Conservation (phyloP, 1,140 invertebrate genomes). For the Pseudomyrmex cubaensis region DNA sequence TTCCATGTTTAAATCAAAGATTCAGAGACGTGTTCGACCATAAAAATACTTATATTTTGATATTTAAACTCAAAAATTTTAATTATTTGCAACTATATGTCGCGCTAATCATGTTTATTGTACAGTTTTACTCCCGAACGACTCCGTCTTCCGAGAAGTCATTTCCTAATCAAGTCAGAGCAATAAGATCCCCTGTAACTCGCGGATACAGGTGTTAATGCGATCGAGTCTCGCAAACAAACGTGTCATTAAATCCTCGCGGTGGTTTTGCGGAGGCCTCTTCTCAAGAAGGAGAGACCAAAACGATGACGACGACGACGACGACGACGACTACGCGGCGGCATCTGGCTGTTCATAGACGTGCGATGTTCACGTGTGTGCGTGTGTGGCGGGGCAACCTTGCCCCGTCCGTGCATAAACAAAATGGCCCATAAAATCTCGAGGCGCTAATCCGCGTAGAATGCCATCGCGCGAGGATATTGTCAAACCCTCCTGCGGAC, state of each 20-base stretch:
- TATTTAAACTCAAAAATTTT: too few species aligned
- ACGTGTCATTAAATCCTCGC: conserved; percentile 72
- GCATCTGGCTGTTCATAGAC: neutral
- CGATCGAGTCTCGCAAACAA: conserved; percentile 57
- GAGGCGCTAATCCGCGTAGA: conserved; percentile 81
- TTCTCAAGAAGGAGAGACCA: conserved; percentile 15
- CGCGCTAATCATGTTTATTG: conserved; percentile 31
- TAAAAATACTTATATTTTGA: too few species aligned
- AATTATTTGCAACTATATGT: neutral
- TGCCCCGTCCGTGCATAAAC: conserved; percentile 79
- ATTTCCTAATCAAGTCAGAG: conserved; percentile 49
- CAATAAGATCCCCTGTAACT: conserved; percentile 18
- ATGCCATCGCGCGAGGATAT: conserved; percentile 79
- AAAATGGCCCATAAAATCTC: conserved; percentile 80
- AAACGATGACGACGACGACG: conserved; percentile 6
- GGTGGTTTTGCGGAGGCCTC: conserved; percentile 42
- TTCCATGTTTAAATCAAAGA: too few species aligned
- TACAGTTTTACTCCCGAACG: neutral
- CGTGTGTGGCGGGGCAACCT: conserved; percentile 69
- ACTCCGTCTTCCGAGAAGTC: conserved; percentile 18
- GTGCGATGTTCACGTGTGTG: neutral
- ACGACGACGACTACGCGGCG: conserved; percentile 14
- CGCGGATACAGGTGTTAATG: conserved; percentile 45
- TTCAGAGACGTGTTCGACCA: too few species aligned
- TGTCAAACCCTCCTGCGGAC: conserved; percentile 79